Evolutionary conservation across 37 sponge, comb jelly and placozoan genomes (phyloP), one percentile per base, ranked within the genome.

Genomic region (Beroe forskalii): DNA sequence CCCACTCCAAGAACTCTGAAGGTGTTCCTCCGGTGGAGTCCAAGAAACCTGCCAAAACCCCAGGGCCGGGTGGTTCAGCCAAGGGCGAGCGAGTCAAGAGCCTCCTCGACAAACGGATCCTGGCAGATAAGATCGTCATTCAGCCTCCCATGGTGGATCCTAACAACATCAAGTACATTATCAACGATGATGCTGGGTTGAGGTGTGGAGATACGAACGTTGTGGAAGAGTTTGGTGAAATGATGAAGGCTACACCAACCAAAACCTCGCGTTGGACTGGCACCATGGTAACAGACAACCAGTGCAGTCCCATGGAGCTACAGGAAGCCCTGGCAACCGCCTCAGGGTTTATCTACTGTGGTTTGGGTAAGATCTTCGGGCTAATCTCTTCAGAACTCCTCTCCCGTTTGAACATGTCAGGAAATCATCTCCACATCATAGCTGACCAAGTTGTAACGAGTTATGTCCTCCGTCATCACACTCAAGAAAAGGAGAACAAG

Each of bases 191-290:
- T 25, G 30, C 40, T 44, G 55, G 55, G 9, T 20, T 43, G 4
- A 44, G n/a, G 17, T 80, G 86, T 80, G 86, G 86, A 4, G 55
- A 80, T 38, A 23, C 30, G 28, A 80, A 25, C 31, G 35, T 80
- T 43, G 40, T 37, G 0, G 40, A 35, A 6, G 86, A 80, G 40
- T 14, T 80, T 38, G 86, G 40, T 23, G 86, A 80, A 80, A 44
- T 80, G 44, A 6, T 80, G 86, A 80, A 80, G 22, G 55, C 6
- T 23, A 80, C 86, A 14, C 55, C 37, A 6, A 48, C 86, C 12
- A 80, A 80, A 37, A 80, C 86, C 40, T 32, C 55, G 14, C 86
- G 86, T 33, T 80, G 86, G 86, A 33, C 86, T 17, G 86, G 86
- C 12, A 80, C 86, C 19, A 9, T 80, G 25, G n/a, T 80, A 4